Conservation (phyloP, 1,140 invertebrate species). For the Triops cancriformis region DNA sequence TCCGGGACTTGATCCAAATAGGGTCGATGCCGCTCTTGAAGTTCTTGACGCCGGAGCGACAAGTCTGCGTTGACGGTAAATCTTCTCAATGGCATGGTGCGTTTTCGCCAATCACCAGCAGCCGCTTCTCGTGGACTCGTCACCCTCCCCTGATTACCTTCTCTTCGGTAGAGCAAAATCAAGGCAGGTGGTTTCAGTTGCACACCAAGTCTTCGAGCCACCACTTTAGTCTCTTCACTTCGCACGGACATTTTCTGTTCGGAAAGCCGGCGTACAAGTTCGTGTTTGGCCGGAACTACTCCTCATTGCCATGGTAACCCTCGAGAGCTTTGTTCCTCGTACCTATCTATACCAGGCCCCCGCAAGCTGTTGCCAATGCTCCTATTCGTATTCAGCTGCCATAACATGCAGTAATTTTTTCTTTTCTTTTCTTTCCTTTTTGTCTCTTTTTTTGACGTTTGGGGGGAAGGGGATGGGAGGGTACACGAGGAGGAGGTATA, state of each 20-base stretch:
- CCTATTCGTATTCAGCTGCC: background rate
- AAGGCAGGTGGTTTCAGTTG: background rate
- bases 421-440: background rate
- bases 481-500: too few relatives aligned
- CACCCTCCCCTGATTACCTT: background rate
- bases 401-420: background rate
- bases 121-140: background rate
- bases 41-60: background rate
- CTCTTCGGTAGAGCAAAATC: background rate
- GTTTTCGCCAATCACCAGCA: background rate
- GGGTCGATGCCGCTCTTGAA: conserved; percentile 1
- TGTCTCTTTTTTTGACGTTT: too few relatives aligned
- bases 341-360: background rate
- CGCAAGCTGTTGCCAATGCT: conserved; percentile 3
- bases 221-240: background rate
- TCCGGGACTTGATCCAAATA: background rate
- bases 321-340: background rate
- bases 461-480: too few relatives aligned
- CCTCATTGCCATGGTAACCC: background rate
- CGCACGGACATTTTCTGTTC: background rate
- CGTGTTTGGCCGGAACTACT: background rate
- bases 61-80: background rate
- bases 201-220: background rate
- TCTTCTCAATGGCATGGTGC: background rate
- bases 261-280: background rate